Base-by-base conservation (phyloP, 2,888 invertebrate species). In the Digitonthophagus gazella region DNA sequence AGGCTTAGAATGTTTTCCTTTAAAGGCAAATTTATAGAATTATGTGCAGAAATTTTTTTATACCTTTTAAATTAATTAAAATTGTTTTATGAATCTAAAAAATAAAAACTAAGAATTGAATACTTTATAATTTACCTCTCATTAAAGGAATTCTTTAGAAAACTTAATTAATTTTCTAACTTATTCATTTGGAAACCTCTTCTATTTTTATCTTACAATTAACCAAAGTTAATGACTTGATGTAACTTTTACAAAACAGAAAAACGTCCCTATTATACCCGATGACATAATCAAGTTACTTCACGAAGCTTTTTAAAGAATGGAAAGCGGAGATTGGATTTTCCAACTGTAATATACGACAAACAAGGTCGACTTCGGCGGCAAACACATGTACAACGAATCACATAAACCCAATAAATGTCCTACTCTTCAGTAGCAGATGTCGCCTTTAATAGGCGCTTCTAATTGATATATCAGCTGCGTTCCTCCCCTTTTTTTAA, bases 381-480 rank as follows among this genome's bases (percentile, higher is more conserved):
- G 61, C 20, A 19, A 61, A 61, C 61, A 20, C 61, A 61, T 61
- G 61, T 61, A 61, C 18, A 19, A 16, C 61, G 61, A 61, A 61
- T 61, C 61, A 61, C 61, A 18, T 61, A 18, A 18, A 20, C 19
- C 19, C 18, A 61, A 61, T 61, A 61, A 61, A 61, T 61, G 20
- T 61, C 61, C 61, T 18, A 20, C 61, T 20, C 61, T 18, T 19
- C 5, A 16, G n/a, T 18, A 16, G 20, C 61, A 61, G 61, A 61
- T 61, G 61, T 61, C n/a, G 20, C n/a, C 18, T 61, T 20, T 61
- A 61, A 61, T n/a, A 61, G 18, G 19, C 58, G 19, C 18, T 19
- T 16, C 61, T 61, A 61, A 61, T 61, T 61, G 61, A 61, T 61
- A 61, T 61, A 61, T 61, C 61, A 61, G 61, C 61, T 20, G 19